Base-by-base conservation (phyloP, 2,888 invertebrate genomes). In the Meganola albula region DNA sequence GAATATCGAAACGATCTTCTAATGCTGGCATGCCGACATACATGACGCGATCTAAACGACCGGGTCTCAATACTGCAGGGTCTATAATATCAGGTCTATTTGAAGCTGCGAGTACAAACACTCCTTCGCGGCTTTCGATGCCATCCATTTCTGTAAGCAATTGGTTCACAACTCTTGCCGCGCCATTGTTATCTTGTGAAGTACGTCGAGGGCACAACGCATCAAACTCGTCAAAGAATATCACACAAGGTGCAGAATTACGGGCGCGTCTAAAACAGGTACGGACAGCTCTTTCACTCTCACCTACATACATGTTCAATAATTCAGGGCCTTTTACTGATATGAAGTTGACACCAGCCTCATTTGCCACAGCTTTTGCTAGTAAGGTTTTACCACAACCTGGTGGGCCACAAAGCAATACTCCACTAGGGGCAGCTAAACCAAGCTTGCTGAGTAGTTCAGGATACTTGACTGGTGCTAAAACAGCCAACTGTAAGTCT, bases 121-220 rank as follows among this genome's bases (percentile, higher is more conserved):
- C 98, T 1, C 96, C 95, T 65, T 93, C 92, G 27, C 98, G 90
- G 13, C 91, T 91, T 68, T 97, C 96, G 22, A 99, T 90, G 2
- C 99, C 99, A 67, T 99, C 99, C 98, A 99, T 98, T 88, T 99
- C 99, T 0, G 98, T 98, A 27, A 99, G 82, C 74, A 99, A 86
- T 75, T 99, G 98, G 74, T 98, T 99, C 0, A 99, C 98, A 8
- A 99, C 95, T 14, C 98, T 89, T 0, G 93, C 91, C 0, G 93
- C 90, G 2, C 93, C 92, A 54, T 91, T 90, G 78, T 90, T 63
- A 28, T 85, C 91, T 39, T 90, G 90, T 23, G 93, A 92, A 4
- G 93, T 92, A 61, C 99, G 88, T 56, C 93, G 92, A 0, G 98
- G 97, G 68, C 98, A 98, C 14, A 99, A 74, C 0, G 99, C 95